Evolutionary conservation across 2,888 invertebrate species (phyloP).

Genomic region (Drymonia ruficornis): DNA sequence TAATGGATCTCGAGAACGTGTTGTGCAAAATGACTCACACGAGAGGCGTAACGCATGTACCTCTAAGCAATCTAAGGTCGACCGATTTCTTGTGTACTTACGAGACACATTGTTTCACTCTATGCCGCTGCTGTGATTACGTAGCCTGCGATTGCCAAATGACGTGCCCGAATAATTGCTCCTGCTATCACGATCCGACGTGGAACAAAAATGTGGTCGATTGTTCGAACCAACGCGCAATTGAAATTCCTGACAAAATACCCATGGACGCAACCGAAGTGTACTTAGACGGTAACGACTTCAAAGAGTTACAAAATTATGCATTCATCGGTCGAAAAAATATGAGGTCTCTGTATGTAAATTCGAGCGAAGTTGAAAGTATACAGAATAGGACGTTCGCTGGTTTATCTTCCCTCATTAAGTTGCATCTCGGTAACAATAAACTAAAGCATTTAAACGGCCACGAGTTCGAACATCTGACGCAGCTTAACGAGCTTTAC

Average conservation of each 20-base stretch:
- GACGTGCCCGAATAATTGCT: constrained; percentile 97
- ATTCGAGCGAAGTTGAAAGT: constrained; percentile 92
- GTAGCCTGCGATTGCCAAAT: constrained; percentile 98
- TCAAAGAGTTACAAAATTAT: constrained; percentile 93
- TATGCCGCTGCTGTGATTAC: constrained; percentile 98
- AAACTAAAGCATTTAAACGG: constrained; percentile 91
- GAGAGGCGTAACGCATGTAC: constrained; percentile 90
- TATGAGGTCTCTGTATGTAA: constrained; percentile 93
- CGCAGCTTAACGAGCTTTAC: constrained; percentile 92
- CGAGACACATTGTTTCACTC: constrained; percentile 95
- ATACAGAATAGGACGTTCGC: constrained; percentile 96
- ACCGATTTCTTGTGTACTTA: constrained; percentile 96
- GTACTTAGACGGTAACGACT: constrained; percentile 95
- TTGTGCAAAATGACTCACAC: constrained; percentile 94
- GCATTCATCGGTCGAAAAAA: constrained; percentile 96
- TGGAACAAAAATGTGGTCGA: constrained; percentile 97
- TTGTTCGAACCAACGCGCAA: constrained; percentile 91
- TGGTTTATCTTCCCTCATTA: constrained; percentile 91
- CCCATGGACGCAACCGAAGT: constrained; percentile 98
- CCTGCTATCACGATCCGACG: constrained; percentile 96
- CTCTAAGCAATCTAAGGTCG: constrained; percentile 89
- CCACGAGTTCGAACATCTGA: constrained; percentile 93
- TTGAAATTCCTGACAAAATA: constrained; percentile 92
- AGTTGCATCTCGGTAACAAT: constrained; percentile 94
- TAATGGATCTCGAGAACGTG: constrained; percentile 95